A percentile compares a stretch with the other conserved stretches of the same genome.
These are phyloP conservation scores for Emys orbicularis DNA, from an alignment of 2,797 vertebrate genomes.

Conservation along the genomic window DNA sequence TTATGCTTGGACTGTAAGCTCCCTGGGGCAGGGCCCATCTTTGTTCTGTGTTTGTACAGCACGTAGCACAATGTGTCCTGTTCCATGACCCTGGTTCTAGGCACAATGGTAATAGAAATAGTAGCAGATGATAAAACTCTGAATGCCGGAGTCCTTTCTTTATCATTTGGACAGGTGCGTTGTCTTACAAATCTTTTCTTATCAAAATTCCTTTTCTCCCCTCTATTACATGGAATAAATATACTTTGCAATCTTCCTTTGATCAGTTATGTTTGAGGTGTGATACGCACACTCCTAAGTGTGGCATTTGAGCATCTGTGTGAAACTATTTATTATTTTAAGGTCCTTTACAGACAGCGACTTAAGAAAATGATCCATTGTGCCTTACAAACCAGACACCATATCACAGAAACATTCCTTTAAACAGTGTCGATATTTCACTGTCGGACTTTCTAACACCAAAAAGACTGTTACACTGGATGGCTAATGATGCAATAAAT, in stretches of 20 bases:
- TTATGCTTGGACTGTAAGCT: background rate
- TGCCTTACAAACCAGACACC: background rate
- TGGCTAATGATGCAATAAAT: slow-evolving; percentile 62
- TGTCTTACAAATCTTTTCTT: fast-evolving
- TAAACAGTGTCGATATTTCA: slow-evolving; percentile 14
- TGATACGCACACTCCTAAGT: background rate
- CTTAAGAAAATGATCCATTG: background rate
- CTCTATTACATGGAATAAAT: background rate
- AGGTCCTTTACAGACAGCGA: background rate
- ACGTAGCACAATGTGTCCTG: background rate
- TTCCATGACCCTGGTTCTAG: background rate
- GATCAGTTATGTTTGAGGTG: background rate
- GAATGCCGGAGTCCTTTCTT: background rate
- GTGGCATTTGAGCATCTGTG: background rate
- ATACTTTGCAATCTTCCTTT: background rate
- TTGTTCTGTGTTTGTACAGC: background rate
- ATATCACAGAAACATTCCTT: slow-evolving; percentile 21
- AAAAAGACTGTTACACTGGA: slow-evolving; percentile 14
- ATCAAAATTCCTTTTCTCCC: background rate
- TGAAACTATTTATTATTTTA: background rate
- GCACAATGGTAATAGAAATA: background rate
- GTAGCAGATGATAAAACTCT: background rate
- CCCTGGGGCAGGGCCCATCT: background rate
- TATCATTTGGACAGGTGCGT: fast-evolving
- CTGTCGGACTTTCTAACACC: background rate